Evolutionary conservation across 2,113 vertebrate species (phyloP), one percentile per base, ranked within the genome.

Genomic region (Amia ocellicauda): DNA sequence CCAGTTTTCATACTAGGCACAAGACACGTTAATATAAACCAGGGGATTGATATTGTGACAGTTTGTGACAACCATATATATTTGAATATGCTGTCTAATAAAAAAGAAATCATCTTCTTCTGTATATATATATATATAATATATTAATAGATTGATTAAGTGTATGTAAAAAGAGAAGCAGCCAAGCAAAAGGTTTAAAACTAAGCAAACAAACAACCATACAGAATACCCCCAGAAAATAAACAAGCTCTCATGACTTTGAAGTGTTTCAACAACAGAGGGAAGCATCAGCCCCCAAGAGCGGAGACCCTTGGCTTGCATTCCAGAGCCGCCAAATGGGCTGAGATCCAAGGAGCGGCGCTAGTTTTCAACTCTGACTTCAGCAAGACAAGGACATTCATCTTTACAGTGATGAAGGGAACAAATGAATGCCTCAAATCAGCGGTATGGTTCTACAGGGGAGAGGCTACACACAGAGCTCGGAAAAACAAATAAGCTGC

Each of bases 161-260:
- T 42, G 20, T 14, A n/a, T 42, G 20, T 14, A 19, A 45, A 20
- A n/a, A 57, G 41, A 47, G 42, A n/a, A 45, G 41, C 50, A 24
- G 54, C 41, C 10, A 45, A 31, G 43, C 63, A 51, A 66, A 51
- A 55, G 41, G 63, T 41, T 55, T 47, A 55, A 64, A 8, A 49
- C 53, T 43, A 64, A 64, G 62, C 40, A 51, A 58, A 66, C 54
- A 66, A 66, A 66, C 54, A 50, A 24, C 23, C 29, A 43, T 24
- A 22, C 26, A 11, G 17, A 56, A 16, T 9, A 29, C n/a, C n/a
- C 28, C 42, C 55, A 29, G 28, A 58, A 66, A 58, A 28, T 49
- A 66, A 66, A 66, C 64, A 52, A 17, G 57, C 26, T 28, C 57
- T 40, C 10, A 19, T n/a, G 43, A 26, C 64, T 66, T 66, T 60